Evolutionary conservation across 2,797 vertebrate species (phyloP).

Genomic region (Kryptopterus vitreolus): DNA sequence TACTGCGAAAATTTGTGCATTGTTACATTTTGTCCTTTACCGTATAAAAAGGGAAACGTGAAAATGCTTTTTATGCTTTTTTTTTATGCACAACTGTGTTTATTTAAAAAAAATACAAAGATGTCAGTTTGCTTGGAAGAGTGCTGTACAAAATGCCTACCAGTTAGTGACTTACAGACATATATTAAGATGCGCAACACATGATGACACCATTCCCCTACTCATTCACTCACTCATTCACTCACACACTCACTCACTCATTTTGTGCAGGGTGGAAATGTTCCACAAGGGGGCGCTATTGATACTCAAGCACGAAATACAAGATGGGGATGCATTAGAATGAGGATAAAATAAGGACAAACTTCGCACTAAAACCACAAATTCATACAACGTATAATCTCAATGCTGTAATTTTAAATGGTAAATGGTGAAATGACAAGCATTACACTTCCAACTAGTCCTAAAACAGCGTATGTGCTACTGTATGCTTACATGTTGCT

Average conservation of each 20-base stretch:
- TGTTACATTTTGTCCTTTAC: background rate
- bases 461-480: background rate
- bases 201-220: background rate
- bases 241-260: background rate
- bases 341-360: background rate
- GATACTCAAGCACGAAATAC: background rate
- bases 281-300: slow-evolving; percentile 19
- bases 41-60: background rate
- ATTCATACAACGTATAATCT: background rate
- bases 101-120: background rate
- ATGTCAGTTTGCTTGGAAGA: background rate
- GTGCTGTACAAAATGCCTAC: background rate
- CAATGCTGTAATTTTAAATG: background rate
- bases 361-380: background rate
- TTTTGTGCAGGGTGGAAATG: background rate
- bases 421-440: background rate
- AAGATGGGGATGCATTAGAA: background rate
- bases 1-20: background rate
- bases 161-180: background rate
- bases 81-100: no score
- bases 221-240: background rate
- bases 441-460: background rate
- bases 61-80: no score
- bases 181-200: background rate
- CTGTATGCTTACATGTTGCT: background rate